Base-by-base conservation (phyloP, 1,140 invertebrate species). In the Caenorhabditis brenneri region DNA sequence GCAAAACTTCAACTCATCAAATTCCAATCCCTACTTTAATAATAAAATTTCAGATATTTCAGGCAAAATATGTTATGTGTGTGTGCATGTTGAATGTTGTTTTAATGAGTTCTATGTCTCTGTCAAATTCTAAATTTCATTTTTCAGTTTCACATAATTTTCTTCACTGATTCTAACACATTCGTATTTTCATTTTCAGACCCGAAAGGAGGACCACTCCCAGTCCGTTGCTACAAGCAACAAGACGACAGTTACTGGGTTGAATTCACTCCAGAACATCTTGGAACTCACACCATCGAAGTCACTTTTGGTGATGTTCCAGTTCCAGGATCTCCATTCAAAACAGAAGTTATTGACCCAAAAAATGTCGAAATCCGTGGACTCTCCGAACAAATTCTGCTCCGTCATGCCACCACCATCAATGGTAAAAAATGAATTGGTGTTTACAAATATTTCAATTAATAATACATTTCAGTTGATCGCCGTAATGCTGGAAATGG, bases 291-390 rank as follows among this genome's bases (percentile, higher is more conserved):
- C 88, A 94, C 93, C 87, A 94, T 95, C 84, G 94, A 99, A 91
- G 96, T 99, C 1, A 92, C 97, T 16, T 96, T 97, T 91, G 94
- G 95, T 85, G 95, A 96, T 0, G 95, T 96, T 89, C 94, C 95
- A 22, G 93, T 99, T 24, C 93, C 94, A n/a, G 96, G 97, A 24
- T 98, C 96, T 86, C 97, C 97, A 22, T 99, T 96, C 92, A 95
- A 94, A 83, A 97, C 97, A 89, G 95, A 98, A 91, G 95, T 96
- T 0, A 97, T 96, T 90, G 96, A 99, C 92, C 93, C 96, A 15
- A 94, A 93, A 51, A 95, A 94, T 92, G 93, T 81, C 2, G 42
- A 39, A 22, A 88, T 94, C 27, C 91, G 93, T 83, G 91, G 91
- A 29, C 88, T 91, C 48, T 89, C 88, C 79, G 90, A 89, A 48